These are phyloP conservation scores for Serranus cabrilla DNA, from an alignment of 2,797 vertebrate genomes.

Conservation along the genomic window DNA sequence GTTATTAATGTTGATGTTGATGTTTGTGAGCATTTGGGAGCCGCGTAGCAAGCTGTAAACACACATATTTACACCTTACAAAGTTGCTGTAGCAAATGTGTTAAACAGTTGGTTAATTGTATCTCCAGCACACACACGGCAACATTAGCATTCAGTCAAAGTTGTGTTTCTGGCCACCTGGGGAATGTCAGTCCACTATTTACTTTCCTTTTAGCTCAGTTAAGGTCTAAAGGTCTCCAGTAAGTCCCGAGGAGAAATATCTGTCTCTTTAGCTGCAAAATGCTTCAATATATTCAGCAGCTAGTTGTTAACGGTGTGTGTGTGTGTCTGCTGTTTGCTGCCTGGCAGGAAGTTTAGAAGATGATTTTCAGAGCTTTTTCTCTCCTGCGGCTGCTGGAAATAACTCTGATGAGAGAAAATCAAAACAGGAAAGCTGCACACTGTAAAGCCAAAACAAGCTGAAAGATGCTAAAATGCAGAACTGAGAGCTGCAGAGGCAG, in stretches of 20 bases:
- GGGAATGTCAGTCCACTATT: background rate
- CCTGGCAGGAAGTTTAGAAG: background rate
- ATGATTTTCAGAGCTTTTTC: background rate
- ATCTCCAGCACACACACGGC: background rate
- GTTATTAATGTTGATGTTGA: background rate
- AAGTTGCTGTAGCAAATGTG: background rate
- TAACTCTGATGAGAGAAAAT: background rate
- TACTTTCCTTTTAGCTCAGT: background rate
- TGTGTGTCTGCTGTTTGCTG: background rate
- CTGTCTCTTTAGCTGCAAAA: background rate
- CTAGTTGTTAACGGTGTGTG: background rate
- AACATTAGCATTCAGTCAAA: slow-evolving; percentile 19
- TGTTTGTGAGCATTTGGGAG: background rate
- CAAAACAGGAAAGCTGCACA: background rate
- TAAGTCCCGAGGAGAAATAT: background rate
- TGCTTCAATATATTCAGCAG: background rate
- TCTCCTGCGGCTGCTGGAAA: background rate
- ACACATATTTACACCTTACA: background rate
- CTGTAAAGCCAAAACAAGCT: background rate
- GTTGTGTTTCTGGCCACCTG: slow-evolving; percentile 8
- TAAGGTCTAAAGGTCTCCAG: slow-evolving; percentile 3
- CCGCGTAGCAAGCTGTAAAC: background rate
- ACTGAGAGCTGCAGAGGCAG: background rate
- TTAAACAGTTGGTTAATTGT: slow-evolving; percentile 25
- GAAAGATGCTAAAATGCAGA: background rate